Percentiles rank a stretch among this genome's conserved stretches.
Evolutionary conservation across 2,888 invertebrate species (phyloP).

Genomic region (Ennomos quercinarius): DNA sequence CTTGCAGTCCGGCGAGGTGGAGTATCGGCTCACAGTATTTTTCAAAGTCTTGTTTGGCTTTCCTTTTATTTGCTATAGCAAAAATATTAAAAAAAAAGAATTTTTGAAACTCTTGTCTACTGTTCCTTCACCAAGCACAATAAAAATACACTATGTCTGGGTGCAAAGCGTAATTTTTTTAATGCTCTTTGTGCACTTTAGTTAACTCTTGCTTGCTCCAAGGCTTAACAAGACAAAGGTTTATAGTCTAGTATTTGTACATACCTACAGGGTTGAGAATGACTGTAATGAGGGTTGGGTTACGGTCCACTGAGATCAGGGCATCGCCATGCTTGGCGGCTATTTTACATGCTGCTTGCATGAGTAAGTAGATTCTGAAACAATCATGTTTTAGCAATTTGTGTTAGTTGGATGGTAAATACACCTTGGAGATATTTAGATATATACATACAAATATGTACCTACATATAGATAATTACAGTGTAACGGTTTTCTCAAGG

Average conservation of each 20-base stretch:
- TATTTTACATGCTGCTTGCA: constrained; percentile 92
- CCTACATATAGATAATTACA: too few relatives aligned
- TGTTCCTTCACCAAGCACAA: too few relatives aligned
- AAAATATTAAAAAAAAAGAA: background rate
- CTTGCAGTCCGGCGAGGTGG: constrained; percentile 94
- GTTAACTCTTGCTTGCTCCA: too few relatives aligned
- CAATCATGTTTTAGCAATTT: constrained; percentile 5
- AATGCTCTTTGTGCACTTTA: too few relatives aligned
- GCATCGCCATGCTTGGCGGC: constrained; percentile 90
- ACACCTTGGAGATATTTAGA: too few relatives aligned
- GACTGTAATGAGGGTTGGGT: constrained; percentile 92
- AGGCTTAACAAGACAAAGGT: too few relatives aligned
- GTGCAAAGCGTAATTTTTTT: too few relatives aligned
- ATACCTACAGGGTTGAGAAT: constrained; percentile 92
- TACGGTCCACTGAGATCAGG: constrained; percentile 83
- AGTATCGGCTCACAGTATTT: constrained; percentile 97
- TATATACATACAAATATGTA: too few relatives aligned
- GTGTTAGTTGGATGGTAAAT: too few relatives aligned
- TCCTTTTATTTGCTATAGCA: constrained; percentile 89
- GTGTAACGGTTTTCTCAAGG: too few relatives aligned
- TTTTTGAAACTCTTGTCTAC: background rate
- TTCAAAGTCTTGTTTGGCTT: constrained; percentile 89
- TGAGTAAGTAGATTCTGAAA: constrained; percentile 89
- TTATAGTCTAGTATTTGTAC: background rate
- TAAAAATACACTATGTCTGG: too few relatives aligned